Evolutionary conservation across 2,113 vertebrate species (phyloP), one percentile per base, ranked within the genome.

Genomic region (Anarrhichthys ocellatus): DNA sequence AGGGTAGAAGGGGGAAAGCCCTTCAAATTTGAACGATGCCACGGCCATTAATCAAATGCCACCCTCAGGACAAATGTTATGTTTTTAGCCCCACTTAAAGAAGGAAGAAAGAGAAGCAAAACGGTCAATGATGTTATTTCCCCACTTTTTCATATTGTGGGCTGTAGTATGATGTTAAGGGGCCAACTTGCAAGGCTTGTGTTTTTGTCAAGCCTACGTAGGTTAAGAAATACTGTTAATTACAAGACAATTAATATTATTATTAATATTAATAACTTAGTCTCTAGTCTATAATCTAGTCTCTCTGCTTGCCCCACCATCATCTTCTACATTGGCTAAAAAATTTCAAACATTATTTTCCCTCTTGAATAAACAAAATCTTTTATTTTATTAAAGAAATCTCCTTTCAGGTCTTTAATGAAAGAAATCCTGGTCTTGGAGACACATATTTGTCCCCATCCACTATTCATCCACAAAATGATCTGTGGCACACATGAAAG

Each of bases 1-100:
- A 66, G 22, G 65, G 24, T 27, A 68, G 32, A 56, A 32, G 11
- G 18, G 32, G 36, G 17, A 27, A 54, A 72, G 69, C 24, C 50
- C 69, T 88, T 83, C 52, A 90, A 42, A 76, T 72, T 81, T 78
- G 83, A 90, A 83, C 77, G 74, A 79, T 27, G 36, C 24, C 58
- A 79, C 20, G 66, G 67, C 46, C 78, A 82, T 79, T 86, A 77
- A 90, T 88, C 62, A 79, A 74, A 42, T 56, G 14, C 54, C n/a
- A 67, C 52, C 63, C 48, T 54, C 15, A 73, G 63, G 56, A 77
- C 44, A 82, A 56, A 83, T 82, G 76, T 82, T 27, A 65, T 72
- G 68, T 62, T 82, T 90, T 81, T 34, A 73, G 64, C n/a, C 36
- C 56, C 63, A 73, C 56, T 77, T 65, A 62, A 80, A 58, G 38